A percentile compares a stretch with the other conserved stretches of the same genome.
Evolutionary conservation across 2,113 vertebrate species (phyloP).

Genomic region (Oryzias melastigma): DNA sequence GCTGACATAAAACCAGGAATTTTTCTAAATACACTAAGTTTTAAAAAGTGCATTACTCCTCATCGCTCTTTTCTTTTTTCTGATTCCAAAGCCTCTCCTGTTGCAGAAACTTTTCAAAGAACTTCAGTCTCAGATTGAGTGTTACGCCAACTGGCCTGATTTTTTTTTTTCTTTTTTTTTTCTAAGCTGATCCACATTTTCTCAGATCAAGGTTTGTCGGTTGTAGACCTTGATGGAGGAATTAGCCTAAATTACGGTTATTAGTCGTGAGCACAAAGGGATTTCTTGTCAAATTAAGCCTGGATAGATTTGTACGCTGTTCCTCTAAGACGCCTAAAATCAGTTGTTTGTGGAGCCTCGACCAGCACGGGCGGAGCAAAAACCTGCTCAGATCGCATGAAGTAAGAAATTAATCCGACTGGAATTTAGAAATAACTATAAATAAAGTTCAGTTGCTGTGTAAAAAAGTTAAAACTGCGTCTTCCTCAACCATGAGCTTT

Average conservation of each 20-base stretch:
- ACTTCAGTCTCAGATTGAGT: conserved; percentile 35
- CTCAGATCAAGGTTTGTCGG: conserved; percentile 49
- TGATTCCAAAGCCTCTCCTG: not conserved
- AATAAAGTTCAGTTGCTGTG: not conserved
- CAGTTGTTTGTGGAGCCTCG: conserved; percentile 39
- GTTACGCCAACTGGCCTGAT: conserved; percentile 36
- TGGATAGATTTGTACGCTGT: conserved; percentile 8
- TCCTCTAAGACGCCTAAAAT: conserved; percentile 25
- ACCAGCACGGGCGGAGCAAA: conserved; percentile 9
- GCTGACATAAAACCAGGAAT: too few species aligned
- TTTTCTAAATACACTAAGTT: too few species aligned
- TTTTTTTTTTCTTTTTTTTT: conserved; percentile 1
- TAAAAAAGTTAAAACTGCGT: not conserved
- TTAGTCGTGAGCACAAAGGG: conserved; percentile 55
- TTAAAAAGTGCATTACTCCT: too few species aligned
- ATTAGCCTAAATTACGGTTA: conserved; percentile 56
- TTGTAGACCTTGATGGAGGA: conserved; percentile 48
- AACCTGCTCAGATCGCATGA: conserved; percentile 9
- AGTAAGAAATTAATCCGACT: conserved; percentile 19
- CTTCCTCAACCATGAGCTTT: too few species aligned
- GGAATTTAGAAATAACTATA: not conserved
- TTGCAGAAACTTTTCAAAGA: conserved; percentile 17
- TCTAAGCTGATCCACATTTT: conserved; percentile 58
- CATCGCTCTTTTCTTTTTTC: not conserved
- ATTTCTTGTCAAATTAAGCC: conserved; percentile 47